A percentile compares a stretch with the other conserved stretches of the same genome.
These are phyloP conservation scores for Uloborus diversus DNA, from an alignment of 1,140 invertebrate genomes.

Conservation along the genomic window DNA sequence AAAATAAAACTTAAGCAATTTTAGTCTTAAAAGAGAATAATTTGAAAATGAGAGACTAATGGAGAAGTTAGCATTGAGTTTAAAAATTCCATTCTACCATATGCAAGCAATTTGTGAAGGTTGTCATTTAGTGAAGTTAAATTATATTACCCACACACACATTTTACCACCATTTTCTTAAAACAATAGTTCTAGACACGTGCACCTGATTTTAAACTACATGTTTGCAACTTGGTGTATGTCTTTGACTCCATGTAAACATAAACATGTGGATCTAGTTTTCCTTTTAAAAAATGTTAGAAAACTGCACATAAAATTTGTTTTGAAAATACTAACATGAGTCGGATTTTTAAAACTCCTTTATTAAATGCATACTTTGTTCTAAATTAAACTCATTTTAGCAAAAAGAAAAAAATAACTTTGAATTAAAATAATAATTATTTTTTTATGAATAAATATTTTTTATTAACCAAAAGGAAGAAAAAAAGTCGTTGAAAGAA, in stretches of 20 bases:
- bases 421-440: not conserved
- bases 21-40: no score
- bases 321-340: no score
- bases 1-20: no score
- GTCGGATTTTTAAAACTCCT: no score
- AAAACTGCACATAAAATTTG: not conserved
- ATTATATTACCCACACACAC: no score
- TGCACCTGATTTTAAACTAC: not conserved
- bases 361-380: not conserved
- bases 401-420: not conserved
- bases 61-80: no score
- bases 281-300: not conserved
- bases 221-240: no score
- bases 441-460: not conserved
- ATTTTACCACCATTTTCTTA: not conserved
- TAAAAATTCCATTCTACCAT: no score
- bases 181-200: not conserved
- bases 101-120: no score
- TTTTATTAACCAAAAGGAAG: constrained; percentile 73
- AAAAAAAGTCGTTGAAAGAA: constrained; percentile 95
- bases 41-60: no score
- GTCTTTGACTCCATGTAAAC: no score
- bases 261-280: not conserved
- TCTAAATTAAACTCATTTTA: not conserved
- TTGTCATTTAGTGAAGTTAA: no score